Conservation (phyloP, 2,113 vertebrate species). For the Apistogramma diplotaenia region DNA sequence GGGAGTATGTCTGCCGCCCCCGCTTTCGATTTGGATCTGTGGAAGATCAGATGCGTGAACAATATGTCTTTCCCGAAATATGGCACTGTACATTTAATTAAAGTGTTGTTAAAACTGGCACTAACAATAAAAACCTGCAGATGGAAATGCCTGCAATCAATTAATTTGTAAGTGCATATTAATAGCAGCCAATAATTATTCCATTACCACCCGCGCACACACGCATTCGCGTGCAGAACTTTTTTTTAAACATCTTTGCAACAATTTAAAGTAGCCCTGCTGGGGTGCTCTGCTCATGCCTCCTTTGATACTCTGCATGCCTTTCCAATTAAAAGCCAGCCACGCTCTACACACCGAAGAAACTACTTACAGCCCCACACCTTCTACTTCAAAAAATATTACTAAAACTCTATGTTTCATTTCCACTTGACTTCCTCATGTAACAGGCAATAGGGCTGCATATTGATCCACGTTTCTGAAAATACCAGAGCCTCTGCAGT, state of each 20-base stretch:
- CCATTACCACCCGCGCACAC: background rate
- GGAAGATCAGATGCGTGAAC: background rate
- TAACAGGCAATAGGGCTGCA: background rate
- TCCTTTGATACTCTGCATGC: conserved; percentile 50
- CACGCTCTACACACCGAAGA: conserved; percentile 2
- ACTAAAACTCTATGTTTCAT: background rate
- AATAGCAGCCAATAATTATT: conserved; percentile 27
- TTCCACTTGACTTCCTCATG: conserved; percentile 41
- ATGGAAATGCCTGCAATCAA: background rate
- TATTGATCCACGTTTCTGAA: conserved; percentile 50
- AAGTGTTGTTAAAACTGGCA: background rate
- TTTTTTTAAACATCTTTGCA: background rate
- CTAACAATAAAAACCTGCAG: conserved; percentile 11
- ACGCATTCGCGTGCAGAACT: background rate
- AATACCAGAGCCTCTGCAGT: conserved; percentile 48
- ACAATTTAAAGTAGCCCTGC: conserved; percentile 43
- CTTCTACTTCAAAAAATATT: conserved; percentile 15
- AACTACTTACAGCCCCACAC: conserved; percentile 15
- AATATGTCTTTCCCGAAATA: background rate
- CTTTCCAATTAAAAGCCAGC: conserved; percentile 60
- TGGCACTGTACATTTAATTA: background rate
- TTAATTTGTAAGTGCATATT: conserved; percentile 24
- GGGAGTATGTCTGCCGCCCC: conserved; percentile 89
- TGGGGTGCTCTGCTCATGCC: conserved; percentile 36
- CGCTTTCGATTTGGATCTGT: conserved; percentile 87